Percentiles rank a stretch among this genome's conserved stretches.
These are phyloP conservation scores for Amiota mariae DNA, from an alignment of 2,888 invertebrate genomes.

Conservation along the genomic window DNA sequence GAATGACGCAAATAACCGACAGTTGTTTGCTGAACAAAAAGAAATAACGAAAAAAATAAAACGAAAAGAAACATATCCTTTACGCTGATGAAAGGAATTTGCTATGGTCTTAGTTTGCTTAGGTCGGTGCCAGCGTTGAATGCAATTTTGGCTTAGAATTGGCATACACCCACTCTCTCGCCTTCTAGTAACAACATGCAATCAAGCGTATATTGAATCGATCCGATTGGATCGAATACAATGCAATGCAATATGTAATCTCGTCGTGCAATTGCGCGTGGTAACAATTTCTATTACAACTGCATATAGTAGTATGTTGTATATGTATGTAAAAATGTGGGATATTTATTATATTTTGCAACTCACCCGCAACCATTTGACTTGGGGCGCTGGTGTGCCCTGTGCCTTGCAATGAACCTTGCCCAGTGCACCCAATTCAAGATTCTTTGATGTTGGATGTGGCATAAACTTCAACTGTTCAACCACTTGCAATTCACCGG, in stretches of 20 bases:
- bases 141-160: background rate
- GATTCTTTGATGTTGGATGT: constrained; percentile 85
- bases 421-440: constrained; percentile 86
- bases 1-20: constrained; percentile 1
- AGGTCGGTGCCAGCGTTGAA: background rate
- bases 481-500: constrained; percentile 71
- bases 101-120: constrained; percentile 7
- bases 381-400: constrained; percentile 76
- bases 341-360: background rate
- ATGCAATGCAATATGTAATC: no score
- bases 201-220: no score
- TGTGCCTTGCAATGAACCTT: constrained; percentile 94
- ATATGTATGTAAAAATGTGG: background rate
- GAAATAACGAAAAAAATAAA: no score
- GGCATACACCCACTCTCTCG: no score
- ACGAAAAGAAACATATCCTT: background rate
- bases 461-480: constrained; percentile 91
- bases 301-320: no score
- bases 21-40: background rate
- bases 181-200: no score
- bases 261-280: no score
- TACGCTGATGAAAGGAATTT: background rate
- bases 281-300: no score
- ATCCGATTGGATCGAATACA: no score
- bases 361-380: constrained; percentile 74